Conservation (phyloP, 1,140 invertebrate species). For the Ctenoplectra terminalis region DNA sequence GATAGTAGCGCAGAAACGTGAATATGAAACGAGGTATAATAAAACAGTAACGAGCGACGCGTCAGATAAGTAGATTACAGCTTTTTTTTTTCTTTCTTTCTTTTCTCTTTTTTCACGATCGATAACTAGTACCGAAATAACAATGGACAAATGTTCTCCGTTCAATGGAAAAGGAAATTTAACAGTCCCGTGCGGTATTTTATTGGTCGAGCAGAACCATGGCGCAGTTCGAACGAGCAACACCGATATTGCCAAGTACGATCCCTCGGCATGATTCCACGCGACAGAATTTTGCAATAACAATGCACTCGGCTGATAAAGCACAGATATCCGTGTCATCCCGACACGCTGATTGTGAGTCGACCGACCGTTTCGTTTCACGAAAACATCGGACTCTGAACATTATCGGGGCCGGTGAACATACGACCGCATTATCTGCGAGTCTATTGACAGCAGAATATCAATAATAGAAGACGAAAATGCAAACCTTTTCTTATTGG, state of each 20-base stretch:
- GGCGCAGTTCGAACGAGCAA: no score
- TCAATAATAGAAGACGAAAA: conserved; percentile 41
- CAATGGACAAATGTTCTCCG: background rate
- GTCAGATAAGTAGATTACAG: background rate
- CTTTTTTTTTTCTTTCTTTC: no score
- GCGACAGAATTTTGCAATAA: conserved; percentile 51
- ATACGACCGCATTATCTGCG: conserved; percentile 35
- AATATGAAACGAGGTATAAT: background rate
- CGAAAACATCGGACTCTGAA: conserved; percentile 36
- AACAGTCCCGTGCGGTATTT: background rate
- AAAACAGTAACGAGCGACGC: no score
- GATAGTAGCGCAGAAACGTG: background rate
- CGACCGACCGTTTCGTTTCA: conserved; percentile 4
- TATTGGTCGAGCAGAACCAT: background rate
- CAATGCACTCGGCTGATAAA: conserved; percentile 59
- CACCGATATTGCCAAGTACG: conserved; percentile 22
- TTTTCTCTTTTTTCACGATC: no score
- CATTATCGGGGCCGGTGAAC: conserved; percentile 26
- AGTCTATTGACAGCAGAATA: conserved; percentile 49
- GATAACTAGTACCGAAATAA: background rate
- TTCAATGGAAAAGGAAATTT: background rate
- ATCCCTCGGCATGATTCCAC: conserved; percentile 42
- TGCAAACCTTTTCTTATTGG: conserved; percentile 25
- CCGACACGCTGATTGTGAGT: conserved; percentile 27
- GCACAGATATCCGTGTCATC: conserved; percentile 48